Evolutionary conservation across 2,113 vertebrate species (phyloP), one percentile per base, ranked within the genome.

Genomic region (Leptosomus discolor): DNA sequence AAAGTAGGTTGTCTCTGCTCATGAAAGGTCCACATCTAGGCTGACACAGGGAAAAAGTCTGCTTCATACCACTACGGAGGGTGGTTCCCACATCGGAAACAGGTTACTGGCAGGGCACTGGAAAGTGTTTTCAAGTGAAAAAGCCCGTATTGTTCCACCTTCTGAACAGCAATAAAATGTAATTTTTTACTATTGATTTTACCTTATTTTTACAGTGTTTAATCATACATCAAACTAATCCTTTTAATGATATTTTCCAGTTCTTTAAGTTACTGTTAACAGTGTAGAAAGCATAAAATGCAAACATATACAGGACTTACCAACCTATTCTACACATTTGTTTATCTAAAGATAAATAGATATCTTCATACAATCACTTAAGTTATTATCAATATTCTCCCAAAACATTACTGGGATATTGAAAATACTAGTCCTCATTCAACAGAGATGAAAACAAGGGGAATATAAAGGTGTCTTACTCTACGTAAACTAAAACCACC

Each of bases 1-100:
- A 96, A 97, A 98, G 97, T 85, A 94, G 85, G 63, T 67, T 94
- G 65, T 89, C 84, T 96, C 88, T 95, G 75, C 77, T 96, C 34
- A 61, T 94, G 94, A 96, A 97, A 88, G 88, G 74, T 63, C 54
- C 69, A 90, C 92, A 93, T 97, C 95, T 93, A 96, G 85, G 74
- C 51, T 93, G 90, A 93, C 18, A 87, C 22, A 83, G 85, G 73
- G 65, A 63, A 84, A 96, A 76, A 84, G 39, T 63, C 90, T 89
- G 83, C 81, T 87, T 94, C 80, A 51, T 65, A 76, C 57, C 58
- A 21, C 48, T 69, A 68, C 20, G 37, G 27, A 87, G 12, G 11
- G 73, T 95, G 69, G 75, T 83, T 85, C 18, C 51, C 50, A 19
- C 53, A 65, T 30, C 6, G 13, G 83, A 97, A 97, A 82, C n/a